Conservation (phyloP, 2,113 vertebrate genomes). For the Rhynchomys soricoides region DNA sequence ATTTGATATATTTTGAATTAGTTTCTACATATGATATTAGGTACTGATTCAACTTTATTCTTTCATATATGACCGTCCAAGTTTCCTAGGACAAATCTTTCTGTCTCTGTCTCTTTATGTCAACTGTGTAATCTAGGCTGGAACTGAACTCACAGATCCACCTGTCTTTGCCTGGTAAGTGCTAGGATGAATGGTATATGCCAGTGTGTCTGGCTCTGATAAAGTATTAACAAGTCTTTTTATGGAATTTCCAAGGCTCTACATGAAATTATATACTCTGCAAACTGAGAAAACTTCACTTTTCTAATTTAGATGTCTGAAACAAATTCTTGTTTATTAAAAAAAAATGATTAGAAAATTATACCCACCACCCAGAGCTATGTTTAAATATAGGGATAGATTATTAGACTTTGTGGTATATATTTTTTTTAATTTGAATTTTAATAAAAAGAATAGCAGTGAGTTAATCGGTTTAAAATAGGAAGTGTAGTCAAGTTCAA, state of each 20-base stretch:
- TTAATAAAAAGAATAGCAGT: neutral
- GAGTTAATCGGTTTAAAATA: neutral
- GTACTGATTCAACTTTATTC: neutral
- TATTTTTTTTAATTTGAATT: neutral
- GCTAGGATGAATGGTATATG: neutral
- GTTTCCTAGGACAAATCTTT: neutral
- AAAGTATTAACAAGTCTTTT: neutral
- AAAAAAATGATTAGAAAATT: neutral
- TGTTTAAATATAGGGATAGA: neutral
- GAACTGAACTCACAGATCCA: neutral
- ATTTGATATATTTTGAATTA: neutral
- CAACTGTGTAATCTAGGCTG: neutral
- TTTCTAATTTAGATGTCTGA: neutral
- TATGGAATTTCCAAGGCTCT: neutral
- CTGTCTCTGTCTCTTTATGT: neutral
- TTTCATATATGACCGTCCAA: neutral
- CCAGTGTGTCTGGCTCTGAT: neutral
- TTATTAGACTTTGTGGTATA: neutral
- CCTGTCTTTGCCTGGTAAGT: neutral
- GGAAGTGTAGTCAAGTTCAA: neutral
- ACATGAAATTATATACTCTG: neutral
- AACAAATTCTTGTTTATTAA: slow-evolving; percentile 20
- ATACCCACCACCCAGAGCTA: neutral
- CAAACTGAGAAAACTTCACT: neutral
- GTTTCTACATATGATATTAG: neutral